A percentile compares a stretch with the other conserved stretches of the same genome.
Conservation (phyloP, 2,113 vertebrate species). For the Prietella phreatophila region DNA sequence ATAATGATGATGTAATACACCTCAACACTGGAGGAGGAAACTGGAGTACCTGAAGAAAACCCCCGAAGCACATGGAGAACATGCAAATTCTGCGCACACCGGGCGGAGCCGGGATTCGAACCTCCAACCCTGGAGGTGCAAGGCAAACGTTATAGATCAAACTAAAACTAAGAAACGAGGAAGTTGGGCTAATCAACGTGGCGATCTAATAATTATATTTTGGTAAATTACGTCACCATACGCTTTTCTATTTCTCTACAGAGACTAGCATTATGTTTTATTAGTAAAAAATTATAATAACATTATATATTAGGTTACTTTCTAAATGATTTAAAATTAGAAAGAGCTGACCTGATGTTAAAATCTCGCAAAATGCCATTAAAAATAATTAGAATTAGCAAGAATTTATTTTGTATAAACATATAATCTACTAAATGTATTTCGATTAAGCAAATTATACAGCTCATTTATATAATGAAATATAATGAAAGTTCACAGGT, state of each 20-base stretch:
- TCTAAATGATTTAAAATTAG: neutral
- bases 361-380: neutral
- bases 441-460: neutral
- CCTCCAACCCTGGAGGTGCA: too few species aligned
- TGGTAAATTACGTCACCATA: too few species aligned
- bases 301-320: too few species aligned
- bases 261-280: neutral
- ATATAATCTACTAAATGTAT: neutral
- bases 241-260: neutral
- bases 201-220: too few species aligned
- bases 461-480: too few species aligned
- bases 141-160: neutral
- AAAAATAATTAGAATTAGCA: too few species aligned
- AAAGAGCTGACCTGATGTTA: neutral
- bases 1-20: neutral
- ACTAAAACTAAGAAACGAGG: neutral
- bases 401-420: neutral
- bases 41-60: too few species aligned
- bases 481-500: too few species aligned
- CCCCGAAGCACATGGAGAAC: too few species aligned
- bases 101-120: too few species aligned
- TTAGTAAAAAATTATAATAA: neutral
- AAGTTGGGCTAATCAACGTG: neutral
- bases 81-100: too few species aligned
- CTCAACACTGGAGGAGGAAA: neutral